phyloP scores from a whole-genome alignment of 2,113 vertebrate genomes.

The Scopus umbretta region DNA sequence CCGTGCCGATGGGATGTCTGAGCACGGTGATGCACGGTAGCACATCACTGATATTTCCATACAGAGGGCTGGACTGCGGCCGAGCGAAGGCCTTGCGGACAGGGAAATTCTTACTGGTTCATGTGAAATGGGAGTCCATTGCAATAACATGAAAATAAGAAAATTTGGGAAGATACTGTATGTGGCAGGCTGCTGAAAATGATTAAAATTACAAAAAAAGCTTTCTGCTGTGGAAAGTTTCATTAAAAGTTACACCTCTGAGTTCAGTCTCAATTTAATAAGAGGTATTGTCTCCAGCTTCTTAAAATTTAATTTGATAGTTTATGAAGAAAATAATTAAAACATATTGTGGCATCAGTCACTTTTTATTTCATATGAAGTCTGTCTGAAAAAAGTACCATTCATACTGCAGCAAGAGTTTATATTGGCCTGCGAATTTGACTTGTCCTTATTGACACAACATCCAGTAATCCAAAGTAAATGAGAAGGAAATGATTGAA shows the following conservation, averaged over 20 bases:
- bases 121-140: not conserved
- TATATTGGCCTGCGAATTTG: not conserved
- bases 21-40: fast-evolving
- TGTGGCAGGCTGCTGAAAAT: not conserved
- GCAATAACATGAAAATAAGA: not conserved
- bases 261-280: slow-evolving; percentile 55
- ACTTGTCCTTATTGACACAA: not conserved
- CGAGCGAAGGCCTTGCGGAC: not conserved
- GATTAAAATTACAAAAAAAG: slow-evolving; percentile 30
- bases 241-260: slow-evolving; percentile 61
- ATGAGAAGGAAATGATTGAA: not conserved
- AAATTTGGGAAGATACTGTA: not conserved
- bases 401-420: not conserved
- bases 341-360: slow-evolving; percentile 49
- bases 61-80: not conserved
- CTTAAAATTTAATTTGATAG: slow-evolving; percentile 71
- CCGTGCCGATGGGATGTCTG: not conserved
- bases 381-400: not conserved
- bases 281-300: slow-evolving; percentile 46
- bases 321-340: slow-evolving; percentile 74
- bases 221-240: slow-evolving; percentile 39
- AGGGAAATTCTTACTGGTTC: not conserved
- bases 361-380: slow-evolving; percentile 37
- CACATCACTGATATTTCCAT: not conserved
- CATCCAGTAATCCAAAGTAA: not conserved